Evolutionary conservation across 1,140 invertebrate species (phyloP), one percentile per base, ranked within the genome.

Genomic region (Pogonomyrmex barbatus): DNA sequence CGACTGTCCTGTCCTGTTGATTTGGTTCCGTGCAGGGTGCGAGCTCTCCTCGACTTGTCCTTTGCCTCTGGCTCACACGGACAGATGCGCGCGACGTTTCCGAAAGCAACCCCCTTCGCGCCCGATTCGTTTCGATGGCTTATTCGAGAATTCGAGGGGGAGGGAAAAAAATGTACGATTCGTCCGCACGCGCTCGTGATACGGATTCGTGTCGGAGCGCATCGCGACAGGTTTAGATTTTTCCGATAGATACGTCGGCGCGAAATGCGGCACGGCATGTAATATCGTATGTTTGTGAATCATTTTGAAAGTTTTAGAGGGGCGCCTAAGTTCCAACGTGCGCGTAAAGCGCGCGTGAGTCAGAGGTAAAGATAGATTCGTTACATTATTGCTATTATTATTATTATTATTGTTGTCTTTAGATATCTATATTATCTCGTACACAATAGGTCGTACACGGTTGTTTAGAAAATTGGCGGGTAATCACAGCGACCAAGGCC

Each of bases 11-110:
- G 93, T 94, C 91, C 91, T 93, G 94, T 94, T 95, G 94, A 95
- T 95, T 95, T 95, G 94, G 94, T 95, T 95, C 93, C 94, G 94
- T 95, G 93, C 94, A 95, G 94, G 94, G 94, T 93, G 91, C 91
- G 88, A 93, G 91, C 90, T 92, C 87, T 92, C 88, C 88, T 90
- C 91, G 87, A 84, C 73, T 87, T 90, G 67, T 87, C 81, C 78
- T 81, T 78, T 86, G 75, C 88, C 86, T 88, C 87, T 88, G 78
- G 91, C 85, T 90, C 77, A 87, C 85, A 78, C 73, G 30, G 52
- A 52, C 33, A 45, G 6, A 4, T n/a, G 76, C 42, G 30, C 47
- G 10, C 30, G 33, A 71, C 63, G 17, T 65, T 39, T 65, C 36
- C 42, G 39, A 24, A 17, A 39, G 24, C 17, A 17, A 50, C 5